A percentile compares a stretch with the other conserved stretches of the same genome.
Evolutionary conservation across 2,888 invertebrate genomes (phyloP).

Genomic region (Melolontha melolontha): DNA sequence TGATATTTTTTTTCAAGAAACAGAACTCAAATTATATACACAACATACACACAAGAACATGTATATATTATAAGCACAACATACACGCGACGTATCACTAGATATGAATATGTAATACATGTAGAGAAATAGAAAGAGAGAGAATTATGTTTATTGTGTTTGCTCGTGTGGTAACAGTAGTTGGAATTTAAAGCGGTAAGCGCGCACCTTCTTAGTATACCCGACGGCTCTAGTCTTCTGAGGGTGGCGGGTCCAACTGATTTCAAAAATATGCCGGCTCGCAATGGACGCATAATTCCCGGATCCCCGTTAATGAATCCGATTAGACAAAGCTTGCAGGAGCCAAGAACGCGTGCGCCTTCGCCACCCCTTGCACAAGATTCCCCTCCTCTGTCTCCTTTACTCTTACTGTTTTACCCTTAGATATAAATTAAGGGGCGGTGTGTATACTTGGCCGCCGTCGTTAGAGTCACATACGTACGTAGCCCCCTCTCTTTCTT

Average conservation of each 20-base stretch:
- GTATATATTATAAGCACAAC: slow-evolving; percentile 27
- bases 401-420: slow-evolving; percentile 67
- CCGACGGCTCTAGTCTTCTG: slow-evolving; percentile 58
- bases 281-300: slow-evolving; percentile 70
- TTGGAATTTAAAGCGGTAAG: slow-evolving; percentile 40
- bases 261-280: slow-evolving; percentile 68
- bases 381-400: slow-evolving; percentile 52
- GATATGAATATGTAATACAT: slow-evolving; percentile 27
- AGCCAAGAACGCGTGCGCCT: slow-evolving; percentile 66
- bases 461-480: slow-evolving; percentile 65
- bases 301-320: slow-evolving; percentile 72
- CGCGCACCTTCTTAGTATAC: slow-evolving; percentile 55
- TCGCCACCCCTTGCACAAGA: slow-evolving; percentile 54
- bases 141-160: slow-evolving; percentile 31
- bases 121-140: slow-evolving; percentile 1
- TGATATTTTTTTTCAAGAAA: too few relatives aligned
- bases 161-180: slow-evolving; percentile 30
- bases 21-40: slow-evolving; percentile 21
- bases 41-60: slow-evolving; percentile 34
- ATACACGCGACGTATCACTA: slow-evolving; percentile 30
- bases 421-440: slow-evolving; percentile 68
- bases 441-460: slow-evolving; percentile 63
- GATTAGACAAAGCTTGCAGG: slow-evolving; percentile 69
- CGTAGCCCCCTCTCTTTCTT: slow-evolving; percentile 61
- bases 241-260: slow-evolving; percentile 65